Base-by-base conservation (phyloP, 2,797 vertebrate species). In the Typhlichthys eigenmanni region DNA sequence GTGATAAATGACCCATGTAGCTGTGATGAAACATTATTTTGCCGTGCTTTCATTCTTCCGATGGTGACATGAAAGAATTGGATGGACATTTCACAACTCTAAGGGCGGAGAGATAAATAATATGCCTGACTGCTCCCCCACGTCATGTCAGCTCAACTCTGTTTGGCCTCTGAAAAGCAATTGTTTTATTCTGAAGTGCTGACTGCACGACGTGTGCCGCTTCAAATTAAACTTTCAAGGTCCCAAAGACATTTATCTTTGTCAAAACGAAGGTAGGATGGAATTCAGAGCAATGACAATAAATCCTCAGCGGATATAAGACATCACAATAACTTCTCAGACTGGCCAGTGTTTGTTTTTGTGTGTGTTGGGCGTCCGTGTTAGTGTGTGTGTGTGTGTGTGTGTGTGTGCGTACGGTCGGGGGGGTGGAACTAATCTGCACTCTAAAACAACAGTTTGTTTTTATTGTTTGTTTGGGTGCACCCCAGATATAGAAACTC, bases 151-250 rank as follows among this genome's bases (percentile, higher is more conserved):
- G 71, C 47, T 69, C 74, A 63, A 66, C 65, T 83, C 82, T 77
- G 77, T 72, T 78, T 75, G 77, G 83, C 75, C 75, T 82, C 74
- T 70, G 78, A 87, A 85, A 88, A 87, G 85, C 88, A 72, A 92
- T 93, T 92, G 92, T 93, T 93, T 93, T 90, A 91, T 85, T 79
- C 71, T 24, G 62, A 70, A 74, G 78, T 91, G 85, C 76, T 62
- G 73, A 88, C 88, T 85, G 79, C 76, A 80, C 85, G 87, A 92
- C 87, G 82, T 88, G 85, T 87, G 84, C 81, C 85, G 88, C 88
- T 88, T 92, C 85, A 92, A 89, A 91, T 91, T 82, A 89, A 91
- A 92, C 91, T 91, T 91, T 89, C 92, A 92, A 92, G 92, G 91
- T 91, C 92, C 89, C 84, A 60, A 80, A 88, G 87, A 91, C 85